Conservation (phyloP, 2,113 vertebrate genomes). For the Lethenteron reissneri region DNA sequence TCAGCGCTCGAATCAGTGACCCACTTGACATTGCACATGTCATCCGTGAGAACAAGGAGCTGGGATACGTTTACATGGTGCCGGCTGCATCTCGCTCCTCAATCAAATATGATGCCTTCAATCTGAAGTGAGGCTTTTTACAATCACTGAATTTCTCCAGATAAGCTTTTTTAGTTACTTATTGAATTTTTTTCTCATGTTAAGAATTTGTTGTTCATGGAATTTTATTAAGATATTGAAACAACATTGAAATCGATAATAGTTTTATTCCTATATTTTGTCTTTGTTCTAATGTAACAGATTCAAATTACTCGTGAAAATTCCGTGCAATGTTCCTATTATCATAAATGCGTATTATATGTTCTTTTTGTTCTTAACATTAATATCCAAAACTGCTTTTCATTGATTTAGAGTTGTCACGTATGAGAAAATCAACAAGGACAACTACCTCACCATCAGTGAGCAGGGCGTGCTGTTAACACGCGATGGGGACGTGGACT, state of each 20-base stretch:
- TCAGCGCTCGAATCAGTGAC: slow-evolving; percentile 22
- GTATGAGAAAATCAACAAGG: slow-evolving; percentile 26
- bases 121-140: slow-evolving; percentile 25
- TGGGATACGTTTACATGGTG: slow-evolving; percentile 38
- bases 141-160: slow-evolving; percentile 9
- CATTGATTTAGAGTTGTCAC: slow-evolving; percentile 23
- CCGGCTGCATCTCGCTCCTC: slow-evolving; percentile 24
- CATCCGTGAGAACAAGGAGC: slow-evolving; percentile 26
- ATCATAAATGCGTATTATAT: background rate
- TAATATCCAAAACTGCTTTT: background rate
- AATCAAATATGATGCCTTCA: slow-evolving; percentile 26
- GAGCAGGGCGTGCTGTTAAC: slow-evolving; percentile 22
- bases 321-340: background rate
- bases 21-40: slow-evolving; percentile 27
- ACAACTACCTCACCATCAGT: slow-evolving; percentile 35
- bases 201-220: background rate
- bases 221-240: background rate
- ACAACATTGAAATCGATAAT: background rate
- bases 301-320: background rate
- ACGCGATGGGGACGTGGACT: slow-evolving; percentile 19
- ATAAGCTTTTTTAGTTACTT: background rate
- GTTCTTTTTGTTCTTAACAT: slow-evolving; percentile 7
- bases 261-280: background rate
- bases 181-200: background rate
- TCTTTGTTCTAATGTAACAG: background rate